Percentiles rank a stretch among this genome's conserved stretches.
Conservation (phyloP, 2,113 vertebrate species). For the Platysternon megacephalum region DNA sequence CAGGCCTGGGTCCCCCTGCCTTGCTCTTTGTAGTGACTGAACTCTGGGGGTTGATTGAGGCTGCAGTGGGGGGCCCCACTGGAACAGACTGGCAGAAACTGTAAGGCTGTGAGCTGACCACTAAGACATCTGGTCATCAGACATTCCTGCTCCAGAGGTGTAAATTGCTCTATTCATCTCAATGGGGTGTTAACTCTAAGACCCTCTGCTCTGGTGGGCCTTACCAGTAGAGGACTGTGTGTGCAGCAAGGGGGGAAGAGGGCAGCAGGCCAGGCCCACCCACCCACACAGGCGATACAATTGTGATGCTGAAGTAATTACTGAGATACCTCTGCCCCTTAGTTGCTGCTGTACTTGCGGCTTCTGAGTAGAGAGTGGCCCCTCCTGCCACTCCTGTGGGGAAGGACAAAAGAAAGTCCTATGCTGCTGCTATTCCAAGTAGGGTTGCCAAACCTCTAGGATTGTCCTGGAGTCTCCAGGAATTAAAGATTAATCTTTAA, state of each 20-base stretch:
- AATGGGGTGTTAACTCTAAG: too few relatives aligned
- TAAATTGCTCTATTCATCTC: neutral
- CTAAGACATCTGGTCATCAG: neutral
- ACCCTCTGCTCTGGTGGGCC: too few relatives aligned
- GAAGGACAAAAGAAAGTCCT: neutral
- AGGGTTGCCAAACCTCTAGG: too few relatives aligned
- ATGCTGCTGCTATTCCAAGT: neutral
- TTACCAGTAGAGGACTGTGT: neutral
- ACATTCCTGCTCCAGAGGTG: neutral
- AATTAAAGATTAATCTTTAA: too few relatives aligned
- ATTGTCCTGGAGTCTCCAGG: too few relatives aligned
- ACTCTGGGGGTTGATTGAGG: too few relatives aligned
- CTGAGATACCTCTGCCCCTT: neutral
- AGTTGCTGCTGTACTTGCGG: neutral
- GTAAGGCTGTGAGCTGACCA: neutral
- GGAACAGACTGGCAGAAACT: neutral
- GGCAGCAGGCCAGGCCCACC: neutral
- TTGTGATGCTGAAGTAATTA: neutral
- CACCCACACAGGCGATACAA: neutral
- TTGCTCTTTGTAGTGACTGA: neutral
- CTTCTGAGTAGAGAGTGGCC: neutral
- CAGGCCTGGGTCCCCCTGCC: neutral
- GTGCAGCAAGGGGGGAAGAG: neutral
- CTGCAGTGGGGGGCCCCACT: neutral
- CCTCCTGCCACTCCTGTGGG: rapidly evolving